Evolutionary conservation across 2,113 vertebrate species (phyloP).

Genomic region (Alexandromys fortis): DNA sequence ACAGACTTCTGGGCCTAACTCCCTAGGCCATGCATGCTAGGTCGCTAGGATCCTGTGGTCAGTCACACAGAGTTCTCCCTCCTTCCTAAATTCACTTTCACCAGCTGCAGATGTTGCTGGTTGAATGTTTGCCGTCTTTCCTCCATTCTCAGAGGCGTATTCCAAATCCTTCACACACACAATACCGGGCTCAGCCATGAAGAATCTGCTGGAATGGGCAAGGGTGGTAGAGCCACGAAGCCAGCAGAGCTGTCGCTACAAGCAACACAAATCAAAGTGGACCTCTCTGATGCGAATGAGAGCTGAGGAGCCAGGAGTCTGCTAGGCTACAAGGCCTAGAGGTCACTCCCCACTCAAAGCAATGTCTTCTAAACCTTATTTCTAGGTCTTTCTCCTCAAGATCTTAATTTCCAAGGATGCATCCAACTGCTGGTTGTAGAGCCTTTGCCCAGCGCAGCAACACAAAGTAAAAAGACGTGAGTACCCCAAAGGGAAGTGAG

Average conservation of each 20-base stretch:
- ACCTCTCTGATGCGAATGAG: not conserved
- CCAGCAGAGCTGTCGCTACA: not conserved
- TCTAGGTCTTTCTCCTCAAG: not conserved
- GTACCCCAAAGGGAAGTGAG: not conserved
- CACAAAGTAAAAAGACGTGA: not conserved
- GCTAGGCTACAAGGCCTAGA: not conserved
- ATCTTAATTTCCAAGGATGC: not conserved
- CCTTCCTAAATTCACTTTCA: fast-evolving
- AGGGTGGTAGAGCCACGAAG: not conserved
- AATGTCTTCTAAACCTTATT: not conserved
- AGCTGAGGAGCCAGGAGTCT: not conserved
- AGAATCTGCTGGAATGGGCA: not conserved
- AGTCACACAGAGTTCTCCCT: too few relatives aligned
- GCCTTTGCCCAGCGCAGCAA: too few relatives aligned
- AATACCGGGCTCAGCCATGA: not conserved
- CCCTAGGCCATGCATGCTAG: not conserved
- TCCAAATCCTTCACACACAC: not conserved
- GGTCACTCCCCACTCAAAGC: not conserved
- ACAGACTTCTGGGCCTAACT: too few relatives aligned
- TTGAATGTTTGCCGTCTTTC: not conserved
- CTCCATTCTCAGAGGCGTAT: not conserved
- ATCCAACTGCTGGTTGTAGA: too few relatives aligned
- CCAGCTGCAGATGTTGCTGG: not conserved
- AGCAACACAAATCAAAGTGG: not conserved
- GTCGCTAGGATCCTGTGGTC: too few relatives aligned